phyloP scores from a whole-genome alignment of 2,113 vertebrate species.

The Callithrix jacchus region DNA sequence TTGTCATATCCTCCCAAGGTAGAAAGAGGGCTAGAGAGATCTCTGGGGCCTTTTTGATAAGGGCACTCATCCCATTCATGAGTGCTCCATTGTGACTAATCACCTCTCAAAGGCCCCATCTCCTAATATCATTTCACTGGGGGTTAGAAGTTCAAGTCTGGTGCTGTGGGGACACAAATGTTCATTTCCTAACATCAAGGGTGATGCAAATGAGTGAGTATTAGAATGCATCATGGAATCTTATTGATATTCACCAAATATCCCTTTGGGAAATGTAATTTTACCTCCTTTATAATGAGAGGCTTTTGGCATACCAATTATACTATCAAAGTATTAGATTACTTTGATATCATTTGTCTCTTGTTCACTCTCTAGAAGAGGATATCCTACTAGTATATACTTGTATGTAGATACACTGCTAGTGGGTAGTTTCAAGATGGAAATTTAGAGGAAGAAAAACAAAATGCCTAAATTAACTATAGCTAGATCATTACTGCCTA shows the following conservation, averaged over 20 bases:
- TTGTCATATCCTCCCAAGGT: neutral
- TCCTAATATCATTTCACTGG: too few relatives aligned
- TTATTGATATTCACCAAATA: neutral
- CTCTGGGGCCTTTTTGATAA: neutral
- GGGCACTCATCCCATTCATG: too few relatives aligned
- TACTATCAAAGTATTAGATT: neutral
- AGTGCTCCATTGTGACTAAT: fast-evolving
- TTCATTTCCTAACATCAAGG: neutral
- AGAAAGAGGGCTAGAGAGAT: neutral
- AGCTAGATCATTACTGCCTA: neutral
- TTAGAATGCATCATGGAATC: neutral
- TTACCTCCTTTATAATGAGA: neutral
- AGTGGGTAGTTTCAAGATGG: neutral
- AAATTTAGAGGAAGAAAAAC: neutral
- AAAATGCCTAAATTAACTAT: neutral
- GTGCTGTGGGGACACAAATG: neutral
- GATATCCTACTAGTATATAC: neutral
- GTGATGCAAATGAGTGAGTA: neutral
- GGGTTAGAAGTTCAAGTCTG: neutral
- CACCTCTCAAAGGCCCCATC: neutral
- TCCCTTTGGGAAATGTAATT: neutral
- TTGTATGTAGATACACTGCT: neutral
- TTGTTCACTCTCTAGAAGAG: neutral
- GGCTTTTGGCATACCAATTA: neutral
- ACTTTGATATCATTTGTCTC: neutral